Conservation (phyloP, 2,888 invertebrate genomes). For the Archips crataeganus region DNA sequence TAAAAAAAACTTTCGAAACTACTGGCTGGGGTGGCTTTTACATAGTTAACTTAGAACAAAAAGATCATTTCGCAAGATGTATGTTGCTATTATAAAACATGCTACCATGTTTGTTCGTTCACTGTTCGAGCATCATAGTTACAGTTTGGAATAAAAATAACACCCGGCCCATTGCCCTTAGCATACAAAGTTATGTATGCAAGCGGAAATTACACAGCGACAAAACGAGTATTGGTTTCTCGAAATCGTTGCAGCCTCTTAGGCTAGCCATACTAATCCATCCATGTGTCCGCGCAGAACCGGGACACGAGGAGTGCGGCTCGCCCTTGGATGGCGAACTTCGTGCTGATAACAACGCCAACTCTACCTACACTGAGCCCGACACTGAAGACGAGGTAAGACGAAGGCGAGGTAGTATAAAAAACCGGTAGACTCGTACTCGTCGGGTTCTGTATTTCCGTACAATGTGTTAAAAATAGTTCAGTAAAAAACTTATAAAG, state of each 20-base stretch:
- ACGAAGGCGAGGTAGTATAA: too few relatives aligned
- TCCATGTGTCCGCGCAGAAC: constrained; percentile 52
- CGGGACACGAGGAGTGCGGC: constrained; percentile 62
- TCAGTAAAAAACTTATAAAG: too few relatives aligned
- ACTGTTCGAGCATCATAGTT: constrained; percentile 1
- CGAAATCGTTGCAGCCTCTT: too few relatives aligned
- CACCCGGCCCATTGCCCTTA: too few relatives aligned
- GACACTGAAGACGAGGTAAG: constrained; percentile 66
- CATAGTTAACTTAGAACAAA: neutral
- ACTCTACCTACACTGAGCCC: constrained; percentile 74
- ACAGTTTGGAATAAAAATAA: neutral
- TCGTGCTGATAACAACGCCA: constrained; percentile 77
- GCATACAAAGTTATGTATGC: too few relatives aligned
- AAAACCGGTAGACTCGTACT: too few relatives aligned
- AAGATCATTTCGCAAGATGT: too few relatives aligned
- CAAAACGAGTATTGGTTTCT: neutral
- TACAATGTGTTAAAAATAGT: too few relatives aligned
- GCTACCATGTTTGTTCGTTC: neutral
- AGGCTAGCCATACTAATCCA: neutral
- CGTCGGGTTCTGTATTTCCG: too few relatives aligned
- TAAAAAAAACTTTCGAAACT: neutral
- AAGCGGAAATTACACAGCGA: neutral
- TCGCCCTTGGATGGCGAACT: constrained; percentile 69
- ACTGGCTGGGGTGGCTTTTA: neutral
- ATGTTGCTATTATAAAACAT: neutral